phyloP scores from a whole-genome alignment of 2,888 invertebrate species.

The Melanostoma scalare region DNA sequence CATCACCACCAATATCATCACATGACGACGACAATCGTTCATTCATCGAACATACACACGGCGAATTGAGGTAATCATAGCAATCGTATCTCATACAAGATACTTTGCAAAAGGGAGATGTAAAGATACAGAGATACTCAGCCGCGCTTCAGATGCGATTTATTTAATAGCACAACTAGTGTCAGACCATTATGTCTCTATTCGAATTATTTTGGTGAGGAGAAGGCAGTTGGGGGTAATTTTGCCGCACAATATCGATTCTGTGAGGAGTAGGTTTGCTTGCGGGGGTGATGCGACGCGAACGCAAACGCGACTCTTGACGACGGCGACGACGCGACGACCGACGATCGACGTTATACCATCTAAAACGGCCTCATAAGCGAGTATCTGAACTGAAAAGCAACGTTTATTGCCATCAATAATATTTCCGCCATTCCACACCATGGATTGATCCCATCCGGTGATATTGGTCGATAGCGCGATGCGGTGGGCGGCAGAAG shows the following conservation, averaged over 20 bases:
- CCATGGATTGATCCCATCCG: constrained; percentile 47
- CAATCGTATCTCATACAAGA: constrained; percentile 65
- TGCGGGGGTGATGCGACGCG: constrained; percentile 48
- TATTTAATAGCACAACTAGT: constrained; percentile 73
- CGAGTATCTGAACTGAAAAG: constrained; percentile 53
- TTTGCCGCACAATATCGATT: constrained; percentile 44
- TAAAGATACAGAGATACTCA: constrained; percentile 63
- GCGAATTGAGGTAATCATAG: constrained; percentile 69
- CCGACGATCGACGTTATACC: background rate
- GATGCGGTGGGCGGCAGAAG: background rate
- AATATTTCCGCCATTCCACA: constrained; percentile 72
- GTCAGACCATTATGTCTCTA: constrained; percentile 73
- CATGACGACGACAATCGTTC: constrained; percentile 62
- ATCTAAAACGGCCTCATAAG: constrained; percentile 27
- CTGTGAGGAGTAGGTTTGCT: constrained; percentile 33
- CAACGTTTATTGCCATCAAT: constrained; percentile 65
- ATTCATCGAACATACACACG: constrained; percentile 52
- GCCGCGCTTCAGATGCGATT: constrained; percentile 69
- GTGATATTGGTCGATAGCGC: background rate
- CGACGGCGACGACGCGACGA: background rate
- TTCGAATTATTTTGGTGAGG: constrained; percentile 33
- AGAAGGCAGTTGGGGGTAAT: background rate
- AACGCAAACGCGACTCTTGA: background rate
- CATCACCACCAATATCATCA: constrained; percentile 3
- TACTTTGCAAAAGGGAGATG: constrained; percentile 59